A percentile compares a stretch with the other conserved stretches of the same genome.
phyloP scores from a whole-genome alignment of 2,113 vertebrate species.

The Odobenus rosmarus region DNA sequence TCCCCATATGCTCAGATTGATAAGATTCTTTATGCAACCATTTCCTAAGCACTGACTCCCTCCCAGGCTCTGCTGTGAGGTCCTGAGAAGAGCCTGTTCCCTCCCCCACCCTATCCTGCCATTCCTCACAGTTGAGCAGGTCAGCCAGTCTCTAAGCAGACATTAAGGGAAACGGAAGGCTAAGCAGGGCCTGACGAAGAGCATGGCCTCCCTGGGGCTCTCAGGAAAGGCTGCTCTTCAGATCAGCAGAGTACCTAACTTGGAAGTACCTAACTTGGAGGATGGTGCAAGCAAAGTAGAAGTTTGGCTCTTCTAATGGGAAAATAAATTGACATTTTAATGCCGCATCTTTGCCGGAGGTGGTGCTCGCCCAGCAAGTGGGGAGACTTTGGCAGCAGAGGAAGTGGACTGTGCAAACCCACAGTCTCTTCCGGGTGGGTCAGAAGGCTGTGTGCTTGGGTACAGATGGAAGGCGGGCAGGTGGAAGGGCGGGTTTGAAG shows the following conservation, averaged over 20 bases:
- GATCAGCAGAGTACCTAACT: neutral
- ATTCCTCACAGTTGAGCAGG: neutral
- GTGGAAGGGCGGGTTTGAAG: neutral
- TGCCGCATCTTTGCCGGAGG: neutral
- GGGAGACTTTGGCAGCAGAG: neutral
- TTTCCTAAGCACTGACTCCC: slow-evolving; percentile 23
- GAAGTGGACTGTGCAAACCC: neutral
- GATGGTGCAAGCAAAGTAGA: neutral
- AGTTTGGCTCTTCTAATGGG: neutral
- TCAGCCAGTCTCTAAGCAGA: slow-evolving; percentile 29
- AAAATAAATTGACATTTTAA: neutral
- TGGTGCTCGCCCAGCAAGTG: neutral
- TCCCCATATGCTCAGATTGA: neutral
- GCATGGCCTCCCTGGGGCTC: neutral
- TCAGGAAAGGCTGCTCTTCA: slow-evolving; percentile 35
- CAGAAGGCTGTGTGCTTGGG: neutral
- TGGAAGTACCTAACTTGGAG: neutral
- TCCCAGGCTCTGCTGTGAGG: neutral
- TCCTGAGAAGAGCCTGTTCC: neutral
- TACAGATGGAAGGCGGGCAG: neutral
- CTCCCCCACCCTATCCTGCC: neutral
- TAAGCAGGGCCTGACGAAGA: neutral
- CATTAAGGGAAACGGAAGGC: neutral
- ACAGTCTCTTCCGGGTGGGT: neutral
- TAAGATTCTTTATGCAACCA: neutral